Conservation (phyloP, 2,113 vertebrate species). For the Pampusana beccarii region DNA sequence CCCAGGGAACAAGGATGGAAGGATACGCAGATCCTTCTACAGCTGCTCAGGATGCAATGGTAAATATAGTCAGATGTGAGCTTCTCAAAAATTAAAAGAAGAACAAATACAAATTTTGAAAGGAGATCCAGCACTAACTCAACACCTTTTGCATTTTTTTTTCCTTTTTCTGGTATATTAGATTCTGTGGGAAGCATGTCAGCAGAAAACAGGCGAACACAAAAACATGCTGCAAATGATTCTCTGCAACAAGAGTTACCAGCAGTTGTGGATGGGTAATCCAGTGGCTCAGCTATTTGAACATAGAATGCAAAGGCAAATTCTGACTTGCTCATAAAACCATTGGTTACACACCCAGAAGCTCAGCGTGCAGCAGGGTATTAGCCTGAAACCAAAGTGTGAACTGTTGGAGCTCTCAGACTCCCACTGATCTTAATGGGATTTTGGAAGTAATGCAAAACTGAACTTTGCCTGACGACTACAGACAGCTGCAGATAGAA, state of each 20-base stretch:
- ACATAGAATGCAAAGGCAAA: neutral
- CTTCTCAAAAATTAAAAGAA: neutral
- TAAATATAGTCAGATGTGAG: conserved; percentile 27
- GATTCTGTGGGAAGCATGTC: conserved; percentile 82
- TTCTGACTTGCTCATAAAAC: neutral
- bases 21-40: conserved; percentile 73
- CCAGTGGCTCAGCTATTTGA: neutral
- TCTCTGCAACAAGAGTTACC: conserved; percentile 78
- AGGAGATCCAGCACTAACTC: neutral
- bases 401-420: neutral
- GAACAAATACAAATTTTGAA: neutral
- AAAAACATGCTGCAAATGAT: conserved; percentile 81
- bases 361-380: neutral
- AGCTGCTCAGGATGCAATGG: conserved; percentile 79
- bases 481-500: neutral
- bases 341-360: neutral
- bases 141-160: neutral
- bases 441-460: neutral
- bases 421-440: neutral
- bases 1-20: conserved; percentile 77
- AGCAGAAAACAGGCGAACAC: conserved; percentile 77
- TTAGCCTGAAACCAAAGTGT: neutral
- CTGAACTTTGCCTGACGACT: neutral
- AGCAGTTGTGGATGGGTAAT: conserved; percentile 82
- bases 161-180: neutral